phyloP scores from a whole-genome alignment of 1,140 invertebrate species.

The Pentalonia nigronervosa region DNA sequence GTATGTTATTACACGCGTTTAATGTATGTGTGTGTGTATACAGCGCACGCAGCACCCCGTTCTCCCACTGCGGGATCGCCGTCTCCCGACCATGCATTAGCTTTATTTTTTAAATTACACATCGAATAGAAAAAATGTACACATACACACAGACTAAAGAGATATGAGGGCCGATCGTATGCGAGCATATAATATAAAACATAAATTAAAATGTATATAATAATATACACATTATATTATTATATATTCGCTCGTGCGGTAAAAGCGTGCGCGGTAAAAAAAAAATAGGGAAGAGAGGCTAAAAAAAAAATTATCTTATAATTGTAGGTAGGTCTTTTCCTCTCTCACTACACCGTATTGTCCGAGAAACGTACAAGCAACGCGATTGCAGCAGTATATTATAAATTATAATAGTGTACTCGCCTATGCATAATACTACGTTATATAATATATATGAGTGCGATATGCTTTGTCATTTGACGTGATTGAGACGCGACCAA shows the following conservation, averaged over 20 bases:
- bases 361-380: neutral
- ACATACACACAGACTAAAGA: neutral
- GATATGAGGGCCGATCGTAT: too few relatives aligned
- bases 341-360: neutral
- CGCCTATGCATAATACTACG: neutral
- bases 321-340: neutral
- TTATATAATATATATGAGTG: neutral
- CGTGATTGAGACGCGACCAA: neutral
- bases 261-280: neutral
- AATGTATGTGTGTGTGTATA: neutral
- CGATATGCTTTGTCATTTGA: neutral
- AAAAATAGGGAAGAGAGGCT: neutral
- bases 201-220: neutral
- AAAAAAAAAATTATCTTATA: neutral
- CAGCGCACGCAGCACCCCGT: neutral
- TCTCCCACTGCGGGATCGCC: constrained; percentile 34
- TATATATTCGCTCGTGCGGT: neutral
- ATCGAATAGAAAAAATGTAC: constrained; percentile 1
- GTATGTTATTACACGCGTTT: neutral
- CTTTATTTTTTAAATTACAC: constrained; percentile 27
- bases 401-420: neutral
- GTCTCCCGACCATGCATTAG: constrained; percentile 11
- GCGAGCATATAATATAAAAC: neutral
- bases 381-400: neutral
- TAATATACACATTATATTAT: neutral